These are phyloP conservation scores for Carlito syrichta DNA, from an alignment of 2,113 vertebrate genomes.

Conservation along the genomic window DNA sequence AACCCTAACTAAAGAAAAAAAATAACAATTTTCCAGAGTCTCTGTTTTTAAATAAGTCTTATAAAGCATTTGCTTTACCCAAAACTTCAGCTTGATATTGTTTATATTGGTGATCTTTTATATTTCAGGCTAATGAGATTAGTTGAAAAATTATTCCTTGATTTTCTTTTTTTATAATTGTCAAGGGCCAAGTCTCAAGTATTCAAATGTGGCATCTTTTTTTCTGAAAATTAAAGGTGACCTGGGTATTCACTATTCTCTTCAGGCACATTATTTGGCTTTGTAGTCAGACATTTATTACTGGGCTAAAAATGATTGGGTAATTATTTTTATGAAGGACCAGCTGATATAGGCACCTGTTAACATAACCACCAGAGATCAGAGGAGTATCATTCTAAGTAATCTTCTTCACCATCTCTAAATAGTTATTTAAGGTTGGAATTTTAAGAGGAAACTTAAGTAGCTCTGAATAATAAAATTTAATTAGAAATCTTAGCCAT, in stretches of 20 bases:
- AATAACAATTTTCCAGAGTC: background rate
- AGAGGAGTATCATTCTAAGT: accelerated
- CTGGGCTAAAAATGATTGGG: background rate
- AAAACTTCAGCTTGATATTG: background rate
- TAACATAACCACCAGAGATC: accelerated
- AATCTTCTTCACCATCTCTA: background rate
- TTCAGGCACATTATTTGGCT: background rate
- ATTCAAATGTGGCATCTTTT: background rate
- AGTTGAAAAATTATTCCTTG: background rate
- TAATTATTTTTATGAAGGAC: background rate
- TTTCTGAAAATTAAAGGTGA: too few species aligned
- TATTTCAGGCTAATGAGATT: background rate
- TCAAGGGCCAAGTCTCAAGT: background rate
- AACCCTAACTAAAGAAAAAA: background rate
- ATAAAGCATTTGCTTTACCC: background rate
- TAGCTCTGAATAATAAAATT: background rate
- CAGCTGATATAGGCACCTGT: accelerated
- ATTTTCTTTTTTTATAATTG: too few species aligned
- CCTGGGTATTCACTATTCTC: accelerated
- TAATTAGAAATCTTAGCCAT: background rate
- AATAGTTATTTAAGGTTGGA: background rate
- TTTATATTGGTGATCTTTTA: background rate
- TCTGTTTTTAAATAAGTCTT: background rate
- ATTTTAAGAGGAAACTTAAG: accelerated
- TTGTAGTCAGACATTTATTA: accelerated